Evolutionary conservation across 2,888 invertebrate genomes (phyloP).

Genomic region (Isotomurus palustris): DNA sequence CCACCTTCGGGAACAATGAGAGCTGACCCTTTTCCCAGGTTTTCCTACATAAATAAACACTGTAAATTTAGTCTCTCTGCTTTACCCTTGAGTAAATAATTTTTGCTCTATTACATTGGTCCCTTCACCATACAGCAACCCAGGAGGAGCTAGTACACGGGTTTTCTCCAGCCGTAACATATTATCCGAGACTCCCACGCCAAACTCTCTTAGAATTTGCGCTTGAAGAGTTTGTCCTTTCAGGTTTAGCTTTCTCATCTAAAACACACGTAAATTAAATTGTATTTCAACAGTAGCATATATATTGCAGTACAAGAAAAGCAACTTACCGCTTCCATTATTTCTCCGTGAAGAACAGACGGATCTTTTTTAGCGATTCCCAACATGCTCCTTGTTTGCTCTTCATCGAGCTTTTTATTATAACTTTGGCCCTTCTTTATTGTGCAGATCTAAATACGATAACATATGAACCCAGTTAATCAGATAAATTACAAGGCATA

Average conservation of each 20-base stretch:
- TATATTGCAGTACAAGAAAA: background rate
- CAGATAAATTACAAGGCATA: background rate
- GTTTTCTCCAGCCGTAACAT: conserved; percentile 15
- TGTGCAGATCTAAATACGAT: conserved; percentile 26
- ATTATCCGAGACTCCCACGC: conserved; percentile 2
- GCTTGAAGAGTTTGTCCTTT: background rate
- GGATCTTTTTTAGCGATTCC: conserved; percentile 31
- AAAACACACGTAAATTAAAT: background rate
- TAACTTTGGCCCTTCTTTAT: conserved; percentile 37
- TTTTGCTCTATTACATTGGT: conserved; percentile 1
- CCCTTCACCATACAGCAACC: conserved; percentile 15
- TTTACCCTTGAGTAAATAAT: background rate
- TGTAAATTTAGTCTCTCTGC: conserved; percentile 3
- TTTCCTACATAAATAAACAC: background rate
- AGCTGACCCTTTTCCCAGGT: conserved; percentile 3
- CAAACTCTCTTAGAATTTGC: conserved; percentile 2
- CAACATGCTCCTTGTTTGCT: conserved; percentile 34
- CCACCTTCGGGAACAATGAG: conserved; percentile 20
- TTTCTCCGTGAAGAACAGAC: conserved; percentile 9
- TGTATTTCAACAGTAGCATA: background rate
- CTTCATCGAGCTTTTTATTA: conserved; percentile 28
- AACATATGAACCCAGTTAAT: background rate
- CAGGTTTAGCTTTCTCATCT: background rate
- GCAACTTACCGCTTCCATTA: conserved; percentile 3
- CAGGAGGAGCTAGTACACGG: conserved; percentile 22